Conservation (phyloP, 2,888 invertebrate genomes). For the Drosophila anomalata region DNA sequence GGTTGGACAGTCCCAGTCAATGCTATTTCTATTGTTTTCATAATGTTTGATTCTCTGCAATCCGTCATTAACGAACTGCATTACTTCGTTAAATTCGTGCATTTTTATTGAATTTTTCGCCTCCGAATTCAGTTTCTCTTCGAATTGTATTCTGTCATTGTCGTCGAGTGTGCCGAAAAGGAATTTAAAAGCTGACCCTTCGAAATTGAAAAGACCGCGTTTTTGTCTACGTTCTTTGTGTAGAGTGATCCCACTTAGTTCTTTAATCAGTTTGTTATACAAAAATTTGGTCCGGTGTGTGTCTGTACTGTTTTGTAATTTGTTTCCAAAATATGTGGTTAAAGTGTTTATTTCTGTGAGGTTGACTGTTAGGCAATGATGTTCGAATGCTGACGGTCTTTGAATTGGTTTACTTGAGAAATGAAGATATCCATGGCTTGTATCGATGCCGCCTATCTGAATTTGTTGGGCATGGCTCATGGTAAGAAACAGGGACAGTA, state of each 20-base stretch:
- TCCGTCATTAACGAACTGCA: slow-evolving; percentile 1
- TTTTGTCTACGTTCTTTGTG: neutral
- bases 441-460: neutral
- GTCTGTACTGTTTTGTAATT: neutral
- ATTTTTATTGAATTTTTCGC: too few relatives aligned
- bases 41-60: slow-evolving; percentile 1
- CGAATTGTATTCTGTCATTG: too few relatives aligned
- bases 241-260: neutral
- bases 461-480: neutral
- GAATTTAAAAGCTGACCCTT: too few relatives aligned
- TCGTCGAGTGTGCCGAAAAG: too few relatives aligned
- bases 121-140: too few relatives aligned
- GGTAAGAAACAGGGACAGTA: neutral
- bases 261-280: neutral
- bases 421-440: neutral
- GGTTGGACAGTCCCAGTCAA: neutral
- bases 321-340: neutral
- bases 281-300: neutral
- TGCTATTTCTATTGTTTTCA: slow-evolving; percentile 1
- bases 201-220: neutral
- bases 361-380: neutral
- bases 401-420: neutral
- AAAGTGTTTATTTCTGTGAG: neutral
- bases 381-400: neutral
- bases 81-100: too few relatives aligned